Evolutionary conservation across 1,140 invertebrate genomes (phyloP).

Genomic region (Penaeus japonicus): DNA sequence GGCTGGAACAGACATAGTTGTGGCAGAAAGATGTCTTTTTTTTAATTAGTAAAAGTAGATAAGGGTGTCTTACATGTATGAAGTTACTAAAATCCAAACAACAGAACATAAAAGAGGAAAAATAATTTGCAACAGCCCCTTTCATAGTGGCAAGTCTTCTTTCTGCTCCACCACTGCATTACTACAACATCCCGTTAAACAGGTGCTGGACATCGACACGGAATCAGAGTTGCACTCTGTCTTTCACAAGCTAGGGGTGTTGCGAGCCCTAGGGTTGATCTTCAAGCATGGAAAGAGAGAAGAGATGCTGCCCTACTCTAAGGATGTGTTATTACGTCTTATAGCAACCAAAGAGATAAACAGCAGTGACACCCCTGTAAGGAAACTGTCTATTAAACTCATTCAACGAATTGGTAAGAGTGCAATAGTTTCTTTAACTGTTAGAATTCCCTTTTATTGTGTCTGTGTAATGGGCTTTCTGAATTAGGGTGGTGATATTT

Average conservation of each 20-base stretch:
- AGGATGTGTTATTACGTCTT: constrained; percentile 77
- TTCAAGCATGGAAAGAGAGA: constrained; percentile 93
- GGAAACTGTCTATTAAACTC: constrained; percentile 91
- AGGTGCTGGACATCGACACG: constrained; percentile 28
- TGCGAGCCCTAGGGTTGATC: constrained; percentile 84
- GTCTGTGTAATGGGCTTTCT: neutral
- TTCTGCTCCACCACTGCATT: neutral
- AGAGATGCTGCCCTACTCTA: constrained; percentile 82
- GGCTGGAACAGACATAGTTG: too few species aligned
- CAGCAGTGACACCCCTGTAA: constrained; percentile 77
- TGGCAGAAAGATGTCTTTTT: too few species aligned
- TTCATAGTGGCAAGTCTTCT: too few species aligned
- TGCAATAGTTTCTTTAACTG: constrained; percentile 26
- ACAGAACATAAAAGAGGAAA: too few species aligned
- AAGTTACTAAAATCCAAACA: too few species aligned
- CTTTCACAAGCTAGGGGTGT: constrained; percentile 61
- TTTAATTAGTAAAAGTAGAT: too few species aligned
- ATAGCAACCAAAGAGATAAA: constrained; percentile 75
- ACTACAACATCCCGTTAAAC: neutral
- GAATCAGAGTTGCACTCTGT: neutral
- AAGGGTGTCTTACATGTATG: neutral
- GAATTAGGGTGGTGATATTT: too few species aligned
- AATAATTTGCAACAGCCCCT: too few species aligned
- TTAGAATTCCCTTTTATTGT: neutral
- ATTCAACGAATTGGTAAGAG: constrained; percentile 85